Conservation (phyloP, 2,888 invertebrate species). For the Melieria omissa region DNA sequence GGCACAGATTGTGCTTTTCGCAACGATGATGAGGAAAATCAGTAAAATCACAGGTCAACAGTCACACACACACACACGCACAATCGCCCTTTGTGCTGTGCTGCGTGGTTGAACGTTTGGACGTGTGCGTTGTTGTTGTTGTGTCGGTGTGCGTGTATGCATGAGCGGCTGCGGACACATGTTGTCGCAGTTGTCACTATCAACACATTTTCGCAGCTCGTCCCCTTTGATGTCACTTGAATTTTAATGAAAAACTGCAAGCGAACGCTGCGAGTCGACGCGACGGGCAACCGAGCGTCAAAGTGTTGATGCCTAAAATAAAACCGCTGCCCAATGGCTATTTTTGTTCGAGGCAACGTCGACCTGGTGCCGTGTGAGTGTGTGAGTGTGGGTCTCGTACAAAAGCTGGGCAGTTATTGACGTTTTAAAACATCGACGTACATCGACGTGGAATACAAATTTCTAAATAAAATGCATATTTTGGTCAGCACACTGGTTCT, state of each 20-base stretch:
- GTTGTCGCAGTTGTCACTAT: conserved; percentile 62
- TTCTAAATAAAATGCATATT: too few relatives aligned
- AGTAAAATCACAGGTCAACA: conserved; percentile 33
- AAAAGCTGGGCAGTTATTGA: too few relatives aligned
- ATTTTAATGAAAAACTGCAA: conserved; percentile 59
- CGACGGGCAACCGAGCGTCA: conserved; percentile 28
- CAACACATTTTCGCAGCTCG: conserved; percentile 52
- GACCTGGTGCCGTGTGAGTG: too few relatives aligned
- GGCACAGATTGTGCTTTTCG: too few relatives aligned
- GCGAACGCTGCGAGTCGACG: conserved; percentile 39
- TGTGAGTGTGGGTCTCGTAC: too few relatives aligned
- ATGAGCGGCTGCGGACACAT: conserved; percentile 43
- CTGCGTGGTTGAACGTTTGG: conserved; percentile 16
- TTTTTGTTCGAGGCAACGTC: too few relatives aligned
- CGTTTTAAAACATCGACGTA: too few relatives aligned
- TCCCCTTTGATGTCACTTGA: conserved; percentile 62
- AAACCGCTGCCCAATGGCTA: not conserved
- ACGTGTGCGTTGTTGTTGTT: not conserved
- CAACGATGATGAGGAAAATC: conserved; percentile 9
- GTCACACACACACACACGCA: conserved; percentile 19
- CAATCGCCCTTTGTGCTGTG: conserved; percentile 15
- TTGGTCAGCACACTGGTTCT: too few relatives aligned
- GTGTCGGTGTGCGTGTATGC: conserved; percentile 17
- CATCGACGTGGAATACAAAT: too few relatives aligned
- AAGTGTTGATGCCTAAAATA: conserved; percentile 45